A percentile compares a stretch with the other conserved stretches of the same genome.
These are phyloP conservation scores for Cossypha dichroa DNA, from an alignment of 2,797 vertebrate genomes.

Conservation along the genomic window DNA sequence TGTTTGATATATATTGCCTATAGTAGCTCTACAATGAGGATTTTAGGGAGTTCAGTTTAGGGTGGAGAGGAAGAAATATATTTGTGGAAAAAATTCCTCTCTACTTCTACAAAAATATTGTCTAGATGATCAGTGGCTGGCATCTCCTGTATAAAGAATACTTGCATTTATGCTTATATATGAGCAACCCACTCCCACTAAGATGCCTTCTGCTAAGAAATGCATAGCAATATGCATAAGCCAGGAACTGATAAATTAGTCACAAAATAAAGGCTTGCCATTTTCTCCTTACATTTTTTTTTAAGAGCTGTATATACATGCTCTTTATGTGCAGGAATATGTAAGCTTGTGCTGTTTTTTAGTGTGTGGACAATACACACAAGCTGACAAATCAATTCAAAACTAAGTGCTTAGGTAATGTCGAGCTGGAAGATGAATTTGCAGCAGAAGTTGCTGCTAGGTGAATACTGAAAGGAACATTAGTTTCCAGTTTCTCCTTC, in stretches of 20 bases:
- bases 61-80: not conserved
- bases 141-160: not conserved
- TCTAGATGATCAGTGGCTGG: not conserved
- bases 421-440: not conserved
- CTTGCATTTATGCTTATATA: not conserved
- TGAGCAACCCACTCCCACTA: not conserved
- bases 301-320: no score
- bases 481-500: not conserved
- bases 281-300: not conserved
- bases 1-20: not conserved
- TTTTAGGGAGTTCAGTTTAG: not conserved
- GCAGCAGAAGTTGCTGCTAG: not conserved
- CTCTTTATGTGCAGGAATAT: not conserved
- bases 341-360: not conserved
- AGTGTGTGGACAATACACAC: not conserved
- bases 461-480: not conserved
- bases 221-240: not conserved
- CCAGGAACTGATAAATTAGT: not conserved
- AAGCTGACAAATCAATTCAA: not conserved
- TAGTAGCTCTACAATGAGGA: not conserved
- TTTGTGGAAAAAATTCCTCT: not conserved
- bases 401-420: not conserved
- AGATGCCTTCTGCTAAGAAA: not conserved
- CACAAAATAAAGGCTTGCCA: not conserved
- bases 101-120: not conserved